Conservation (phyloP, 2,888 invertebrate species). For the Caenorhabditis virilis region DNA sequence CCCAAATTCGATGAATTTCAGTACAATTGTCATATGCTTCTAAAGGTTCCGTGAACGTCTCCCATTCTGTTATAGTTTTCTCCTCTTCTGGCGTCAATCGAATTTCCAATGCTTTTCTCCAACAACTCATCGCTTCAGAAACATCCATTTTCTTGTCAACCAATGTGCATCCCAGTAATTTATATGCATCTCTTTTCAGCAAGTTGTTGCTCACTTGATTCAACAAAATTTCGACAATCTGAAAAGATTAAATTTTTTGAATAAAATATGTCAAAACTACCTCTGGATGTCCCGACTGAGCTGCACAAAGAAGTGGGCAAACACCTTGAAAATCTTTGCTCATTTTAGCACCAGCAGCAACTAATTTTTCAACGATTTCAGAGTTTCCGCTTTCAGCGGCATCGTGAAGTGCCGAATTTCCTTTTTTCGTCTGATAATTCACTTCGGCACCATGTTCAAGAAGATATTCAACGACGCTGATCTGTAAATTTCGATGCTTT, state of each 20-base stretch:
- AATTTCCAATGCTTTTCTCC: constrained; percentile 42
- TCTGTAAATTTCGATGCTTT: too few relatives aligned
- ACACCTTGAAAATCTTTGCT: constrained; percentile 78
- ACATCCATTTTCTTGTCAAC: constrained; percentile 55
- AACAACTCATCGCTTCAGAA: constrained; percentile 76
- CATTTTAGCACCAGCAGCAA: constrained; percentile 87
- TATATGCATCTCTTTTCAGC: constrained; percentile 44
- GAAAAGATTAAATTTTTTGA: neutral
- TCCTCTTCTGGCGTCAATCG: constrained; percentile 17
- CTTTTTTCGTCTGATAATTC: constrained; percentile 27
- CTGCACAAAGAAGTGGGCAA: constrained; percentile 90
- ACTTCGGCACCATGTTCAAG: constrained; percentile 32
- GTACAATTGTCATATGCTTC: constrained; percentile 83
- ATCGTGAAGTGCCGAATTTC: constrained; percentile 94
- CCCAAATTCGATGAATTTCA: constrained; percentile 81
- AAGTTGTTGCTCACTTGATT: constrained; percentile 8
- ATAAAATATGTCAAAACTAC: constrained; percentile 7
- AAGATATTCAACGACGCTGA: constrained; percentile 24
- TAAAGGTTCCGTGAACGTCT: constrained; percentile 4
- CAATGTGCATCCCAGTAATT: constrained; percentile 48
- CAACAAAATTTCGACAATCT: constrained; percentile 36
- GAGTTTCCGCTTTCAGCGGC: constrained; percentile 94
- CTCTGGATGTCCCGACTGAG: constrained; percentile 76
- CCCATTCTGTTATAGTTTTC: constrained; percentile 6
- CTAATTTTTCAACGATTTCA: constrained; percentile 85